phyloP scores from a whole-genome alignment of 2,888 invertebrate genomes.

The Meteorus cinctellus region DNA sequence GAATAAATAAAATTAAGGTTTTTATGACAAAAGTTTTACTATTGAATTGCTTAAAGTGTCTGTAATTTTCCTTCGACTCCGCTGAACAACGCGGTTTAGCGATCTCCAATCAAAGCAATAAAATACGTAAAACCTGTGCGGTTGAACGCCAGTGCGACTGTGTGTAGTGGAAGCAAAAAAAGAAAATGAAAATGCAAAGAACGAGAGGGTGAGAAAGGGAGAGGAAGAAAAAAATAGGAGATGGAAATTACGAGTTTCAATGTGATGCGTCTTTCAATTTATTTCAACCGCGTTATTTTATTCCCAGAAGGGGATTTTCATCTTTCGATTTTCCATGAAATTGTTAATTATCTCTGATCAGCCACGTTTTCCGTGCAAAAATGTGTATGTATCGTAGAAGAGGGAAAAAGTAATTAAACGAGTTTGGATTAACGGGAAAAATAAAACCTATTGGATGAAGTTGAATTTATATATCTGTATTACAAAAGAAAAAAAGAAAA shows the following conservation, averaged over 20 bases:
- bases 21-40: not conserved
- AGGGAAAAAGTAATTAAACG: constrained; percentile 36
- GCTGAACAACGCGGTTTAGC: constrained; percentile 4
- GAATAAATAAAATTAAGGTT: not conserved
- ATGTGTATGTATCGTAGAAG: constrained; percentile 20
- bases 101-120: constrained; percentile 28
- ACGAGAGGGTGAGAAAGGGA: not conserved
- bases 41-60: not conserved
- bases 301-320: constrained; percentile 31
- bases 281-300: constrained; percentile 31
- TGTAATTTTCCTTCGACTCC: not conserved
- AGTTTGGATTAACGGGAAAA: constrained; percentile 24
- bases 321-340: constrained; percentile 40
- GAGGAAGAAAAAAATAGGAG: not conserved
- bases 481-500: not conserved
- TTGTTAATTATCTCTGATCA: constrained; percentile 40
- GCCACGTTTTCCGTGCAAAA: constrained; percentile 8
- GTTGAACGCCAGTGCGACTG: not conserved
- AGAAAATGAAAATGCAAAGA: constrained; percentile 4
- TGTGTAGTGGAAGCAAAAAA: not conserved
- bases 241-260: constrained; percentile 22
- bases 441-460: constrained; percentile 5
- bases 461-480: constrained; percentile 7
- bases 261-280: constrained; percentile 34
- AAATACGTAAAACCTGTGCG: constrained; percentile 23